Evolutionary conservation across 2,888 invertebrate species (phyloP).

Genomic region (Drosophila macrospina): DNA sequence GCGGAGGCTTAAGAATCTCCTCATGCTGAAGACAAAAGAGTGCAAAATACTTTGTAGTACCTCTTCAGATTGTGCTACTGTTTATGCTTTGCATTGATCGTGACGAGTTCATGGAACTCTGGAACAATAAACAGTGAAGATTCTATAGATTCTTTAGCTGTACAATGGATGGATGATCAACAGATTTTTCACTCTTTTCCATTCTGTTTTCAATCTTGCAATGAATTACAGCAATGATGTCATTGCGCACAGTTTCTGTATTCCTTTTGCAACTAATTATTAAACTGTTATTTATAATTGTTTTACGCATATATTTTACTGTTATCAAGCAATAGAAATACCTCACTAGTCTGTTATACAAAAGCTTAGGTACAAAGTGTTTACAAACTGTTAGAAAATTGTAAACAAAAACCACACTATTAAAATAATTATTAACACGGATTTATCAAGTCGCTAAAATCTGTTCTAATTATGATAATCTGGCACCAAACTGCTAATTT

Average conservation of each 20-base stretch:
- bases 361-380: background rate
- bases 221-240: constrained; percentile 5
- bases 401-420: background rate
- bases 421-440: background rate
- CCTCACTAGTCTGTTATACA: background rate
- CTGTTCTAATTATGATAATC: background rate
- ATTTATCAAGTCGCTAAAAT: background rate
- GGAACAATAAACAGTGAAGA: constrained; percentile 32
- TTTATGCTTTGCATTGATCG: constrained; percentile 19
- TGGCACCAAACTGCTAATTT: constrained; percentile 5
- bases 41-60: constrained; percentile 45
- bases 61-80: constrained; percentile 40
- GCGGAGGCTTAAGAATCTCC: constrained; percentile 18
- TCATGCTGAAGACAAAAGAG: constrained; percentile 22
- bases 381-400: background rate
- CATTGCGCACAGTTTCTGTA: constrained; percentile 5
- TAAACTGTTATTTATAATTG: background rate
- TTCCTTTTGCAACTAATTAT: background rate
- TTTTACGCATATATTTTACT: background rate
- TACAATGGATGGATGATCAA: constrained; percentile 29
- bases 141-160: constrained; percentile 18
- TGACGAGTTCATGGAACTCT: constrained; percentile 40
- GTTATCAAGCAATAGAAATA: background rate
- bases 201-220: background rate
- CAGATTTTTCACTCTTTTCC: background rate